These are phyloP conservation scores for Scopus umbretta DNA, from an alignment of 2,113 vertebrate species.

Conservation along the genomic window DNA sequence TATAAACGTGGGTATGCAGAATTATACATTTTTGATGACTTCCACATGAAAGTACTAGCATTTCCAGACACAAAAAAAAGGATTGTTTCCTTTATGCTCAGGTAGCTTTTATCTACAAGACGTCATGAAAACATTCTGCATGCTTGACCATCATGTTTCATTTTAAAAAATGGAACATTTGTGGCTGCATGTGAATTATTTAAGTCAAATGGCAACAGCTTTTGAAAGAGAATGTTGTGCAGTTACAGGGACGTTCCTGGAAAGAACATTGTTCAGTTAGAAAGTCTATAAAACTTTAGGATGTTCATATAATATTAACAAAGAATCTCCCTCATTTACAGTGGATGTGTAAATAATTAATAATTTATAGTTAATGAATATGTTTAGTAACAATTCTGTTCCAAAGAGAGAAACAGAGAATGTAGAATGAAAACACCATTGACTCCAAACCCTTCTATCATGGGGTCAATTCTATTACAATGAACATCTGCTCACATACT, in stretches of 20 bases:
- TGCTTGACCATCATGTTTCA: neutral
- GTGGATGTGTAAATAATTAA: neutral
- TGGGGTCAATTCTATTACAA: neutral
- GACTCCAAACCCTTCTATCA: neutral
- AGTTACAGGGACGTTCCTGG: neutral
- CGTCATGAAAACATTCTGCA: neutral
- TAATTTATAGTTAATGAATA: neutral
- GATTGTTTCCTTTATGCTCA: neutral
- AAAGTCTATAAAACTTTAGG: neutral
- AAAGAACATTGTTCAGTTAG: neutral
- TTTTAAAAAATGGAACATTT: neutral
- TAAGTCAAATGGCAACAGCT: neutral
- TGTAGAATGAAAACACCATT: neutral
- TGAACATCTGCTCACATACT: neutral
- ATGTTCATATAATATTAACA: neutral
- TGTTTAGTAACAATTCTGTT: neutral
- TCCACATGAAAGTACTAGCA: neutral
- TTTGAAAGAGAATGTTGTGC: neutral
- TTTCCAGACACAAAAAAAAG: neutral
- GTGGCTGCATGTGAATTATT: neutral
- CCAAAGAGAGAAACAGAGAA: neutral
- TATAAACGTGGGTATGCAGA: neutral
- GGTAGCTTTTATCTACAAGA: neutral
- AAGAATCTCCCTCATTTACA: neutral
- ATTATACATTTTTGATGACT: neutral